Base-by-base conservation (phyloP, 2,797 vertebrate species). In the Podargus strigoides region DNA sequence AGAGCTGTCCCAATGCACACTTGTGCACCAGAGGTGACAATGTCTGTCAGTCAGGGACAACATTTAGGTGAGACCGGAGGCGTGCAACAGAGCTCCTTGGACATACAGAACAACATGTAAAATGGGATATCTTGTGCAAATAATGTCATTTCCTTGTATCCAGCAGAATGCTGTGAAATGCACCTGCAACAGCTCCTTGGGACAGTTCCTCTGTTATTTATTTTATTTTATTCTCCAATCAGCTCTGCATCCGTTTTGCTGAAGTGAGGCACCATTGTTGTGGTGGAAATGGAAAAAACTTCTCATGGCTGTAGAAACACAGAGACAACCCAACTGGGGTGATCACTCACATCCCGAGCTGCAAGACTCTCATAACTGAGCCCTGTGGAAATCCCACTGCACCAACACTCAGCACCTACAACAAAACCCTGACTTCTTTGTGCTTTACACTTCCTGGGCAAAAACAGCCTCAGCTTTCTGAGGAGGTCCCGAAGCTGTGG, bases 21-120 rank as follows among this genome's bases (percentile, higher is more conserved):
- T 0, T 0, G 0, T 22, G 44, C 70, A 47, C 52, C 1, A 0
- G 24, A 75, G 82, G 28, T 32, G 46, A 66, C 64, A 44, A 2
- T 1, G 6, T 44, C 37, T 50, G 24, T 12, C 50, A 64, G 23
- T 7, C 1, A 0, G 42, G 46, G 44, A 63, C 50, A 64, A 12
- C 9, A 2, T 20, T 3, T 18, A 67, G 69, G 23, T 22, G 64
- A 64, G 49, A 27, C 5, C 2, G 6, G 44, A 69, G 32, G 14
- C 26, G 14, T 16, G 49, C 27, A 55, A 19, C 5, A 36, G 36
- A 8, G 42, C 16, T 19, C 58, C 47, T 56, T 21, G n/a, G 36
- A 64, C 26, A 26, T 46, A 32, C 22, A 22, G 10, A 64, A 50
- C 2, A 0, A 14, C 14, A 10, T 3, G 12, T 30, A 72, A 47